These are phyloP conservation scores for Melipona quadrifasciata DNA, from an alignment of 1,140 invertebrate genomes.

Conservation along the genomic window DNA sequence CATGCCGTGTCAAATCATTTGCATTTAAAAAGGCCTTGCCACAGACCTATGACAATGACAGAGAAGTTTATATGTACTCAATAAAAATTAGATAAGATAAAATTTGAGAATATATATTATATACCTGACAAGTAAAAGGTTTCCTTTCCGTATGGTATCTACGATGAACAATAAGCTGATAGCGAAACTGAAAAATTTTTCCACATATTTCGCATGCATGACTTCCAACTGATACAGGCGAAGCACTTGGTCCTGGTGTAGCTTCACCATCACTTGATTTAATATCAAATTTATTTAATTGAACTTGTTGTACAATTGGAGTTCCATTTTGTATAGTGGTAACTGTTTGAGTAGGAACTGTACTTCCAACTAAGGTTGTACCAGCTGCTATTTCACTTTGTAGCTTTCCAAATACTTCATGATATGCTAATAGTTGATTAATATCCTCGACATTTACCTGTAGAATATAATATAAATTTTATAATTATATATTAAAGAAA, in stretches of 20 bases:
- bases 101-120: neutral
- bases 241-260: constrained; percentile 80
- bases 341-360: constrained; percentile 81
- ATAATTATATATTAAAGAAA: neutral
- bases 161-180: constrained; percentile 92
- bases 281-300: constrained; percentile 83
- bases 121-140: constrained; percentile 90
- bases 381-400: constrained; percentile 83
- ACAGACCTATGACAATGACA: constrained; percentile 83
- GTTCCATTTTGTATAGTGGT: constrained; percentile 80
- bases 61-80: neutral
- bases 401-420: constrained; percentile 93
- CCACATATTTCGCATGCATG: constrained; percentile 92
- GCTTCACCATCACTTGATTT: constrained; percentile 82
- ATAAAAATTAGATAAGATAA: neutral
- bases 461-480: neutral
- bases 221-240: constrained; percentile 83
- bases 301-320: constrained; percentile 80
- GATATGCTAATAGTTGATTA: constrained; percentile 91
- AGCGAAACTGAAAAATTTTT: constrained; percentile 92
- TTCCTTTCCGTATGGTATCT: constrained; percentile 92
- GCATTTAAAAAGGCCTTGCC: constrained; percentile 90
- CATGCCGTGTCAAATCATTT: constrained; percentile 89
- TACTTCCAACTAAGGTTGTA: constrained; percentile 78
- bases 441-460: constrained; percentile 90